Evolutionary conservation across 1,140 invertebrate genomes (phyloP).

Genomic region (Pogonomyrmex barbatus): DNA sequence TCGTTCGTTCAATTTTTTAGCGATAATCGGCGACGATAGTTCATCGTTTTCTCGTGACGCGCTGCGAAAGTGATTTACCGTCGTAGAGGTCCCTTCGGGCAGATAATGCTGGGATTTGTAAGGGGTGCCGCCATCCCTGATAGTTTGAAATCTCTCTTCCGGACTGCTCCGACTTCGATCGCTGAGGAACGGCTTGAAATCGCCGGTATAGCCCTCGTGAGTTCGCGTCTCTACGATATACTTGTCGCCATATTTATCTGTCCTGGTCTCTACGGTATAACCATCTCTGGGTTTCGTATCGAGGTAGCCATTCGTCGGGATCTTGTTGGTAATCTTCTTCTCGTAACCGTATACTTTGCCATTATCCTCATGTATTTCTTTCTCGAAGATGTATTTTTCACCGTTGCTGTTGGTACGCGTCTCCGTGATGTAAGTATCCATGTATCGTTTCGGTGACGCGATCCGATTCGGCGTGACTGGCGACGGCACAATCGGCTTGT

Average conservation of each 20-base stretch:
- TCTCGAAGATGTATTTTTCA: slow-evolving; percentile 84
- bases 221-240: slow-evolving; percentile 87
- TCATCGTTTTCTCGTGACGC: slow-evolving; percentile 63
- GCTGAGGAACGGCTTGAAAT: slow-evolving; percentile 81
- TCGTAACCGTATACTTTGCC: slow-evolving; percentile 84
- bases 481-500: slow-evolving; percentile 84
- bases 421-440: slow-evolving; percentile 84
- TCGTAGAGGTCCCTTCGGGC: slow-evolving; percentile 35
- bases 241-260: slow-evolving; percentile 86
- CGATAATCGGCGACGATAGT: slow-evolving; percentile 69
- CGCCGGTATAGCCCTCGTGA: slow-evolving; percentile 78
- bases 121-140: slow-evolving; percentile 54
- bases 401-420: slow-evolving; percentile 84
- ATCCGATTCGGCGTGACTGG: slow-evolving; percentile 82
- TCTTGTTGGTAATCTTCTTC: slow-evolving; percentile 84
- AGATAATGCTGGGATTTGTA: slow-evolving; percentile 66
- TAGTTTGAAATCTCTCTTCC: slow-evolving; percentile 74
- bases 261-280: slow-evolving; percentile 86
- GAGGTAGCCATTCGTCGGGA: slow-evolving; percentile 75
- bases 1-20: slow-evolving; percentile 79
- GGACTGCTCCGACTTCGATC: slow-evolving; percentile 78
- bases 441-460: slow-evolving; percentile 82
- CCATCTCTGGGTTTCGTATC: slow-evolving; percentile 82
- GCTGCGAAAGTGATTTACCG: slow-evolving; percentile 50
- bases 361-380: slow-evolving; percentile 83